Conservation (phyloP, 2,113 vertebrate species). For the Anarhynchus alexandrinus region DNA sequence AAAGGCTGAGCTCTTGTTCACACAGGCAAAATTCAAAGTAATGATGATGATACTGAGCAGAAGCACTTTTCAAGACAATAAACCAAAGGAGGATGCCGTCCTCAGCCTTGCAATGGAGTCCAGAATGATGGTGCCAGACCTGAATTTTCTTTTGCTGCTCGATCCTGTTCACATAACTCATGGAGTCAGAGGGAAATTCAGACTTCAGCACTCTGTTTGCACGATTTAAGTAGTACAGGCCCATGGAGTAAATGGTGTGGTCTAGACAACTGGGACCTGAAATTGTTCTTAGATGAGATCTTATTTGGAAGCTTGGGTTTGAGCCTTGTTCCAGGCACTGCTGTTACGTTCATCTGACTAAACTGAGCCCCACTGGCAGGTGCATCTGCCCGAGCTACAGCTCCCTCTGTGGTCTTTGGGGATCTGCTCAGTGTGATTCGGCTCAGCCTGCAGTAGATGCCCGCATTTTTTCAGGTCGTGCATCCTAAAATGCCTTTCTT, state of each 20-base stretch:
- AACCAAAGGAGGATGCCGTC: neutral
- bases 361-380: neutral
- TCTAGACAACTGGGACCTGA: neutral
- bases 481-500: neutral
- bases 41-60: neutral
- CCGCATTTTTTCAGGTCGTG: neutral
- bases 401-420: neutral
- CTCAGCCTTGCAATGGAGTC: neutral
- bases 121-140: neutral
- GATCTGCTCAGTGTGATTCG: neutral
- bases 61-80: neutral
- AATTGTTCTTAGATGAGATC: neutral
- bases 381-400: fast-evolving
- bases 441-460: neutral
- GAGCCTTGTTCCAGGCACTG: neutral
- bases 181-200: neutral
- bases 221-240: neutral
- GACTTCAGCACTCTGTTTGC: neutral
- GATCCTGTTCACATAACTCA: neutral
- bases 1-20: neutral
- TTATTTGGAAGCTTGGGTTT: neutral
- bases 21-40: neutral
- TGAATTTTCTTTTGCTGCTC: neutral
- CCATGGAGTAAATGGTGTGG: neutral
- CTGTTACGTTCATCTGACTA: neutral